Evolutionary conservation across 2,113 vertebrate species (phyloP).

Genomic region (Pampusana beccarii): DNA sequence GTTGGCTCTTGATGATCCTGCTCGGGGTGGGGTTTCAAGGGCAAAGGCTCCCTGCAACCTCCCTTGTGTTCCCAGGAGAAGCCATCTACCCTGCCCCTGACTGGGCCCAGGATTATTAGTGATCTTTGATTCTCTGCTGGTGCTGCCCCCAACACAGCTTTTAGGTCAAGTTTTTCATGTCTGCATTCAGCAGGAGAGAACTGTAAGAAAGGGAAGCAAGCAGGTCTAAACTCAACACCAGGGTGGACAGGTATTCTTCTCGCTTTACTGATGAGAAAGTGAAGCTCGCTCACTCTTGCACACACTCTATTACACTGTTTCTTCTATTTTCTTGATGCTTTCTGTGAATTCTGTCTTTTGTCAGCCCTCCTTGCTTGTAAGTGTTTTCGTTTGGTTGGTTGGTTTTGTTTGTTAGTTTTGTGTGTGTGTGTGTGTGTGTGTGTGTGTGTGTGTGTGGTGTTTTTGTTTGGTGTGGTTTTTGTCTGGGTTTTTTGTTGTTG

Average conservation of each 20-base stretch:
- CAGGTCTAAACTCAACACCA: background rate
- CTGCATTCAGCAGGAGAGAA: background rate
- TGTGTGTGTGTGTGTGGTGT: no score
- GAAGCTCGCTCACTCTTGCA: background rate
- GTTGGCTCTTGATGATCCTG: background rate
- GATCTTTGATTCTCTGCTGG: background rate
- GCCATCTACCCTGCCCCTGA: background rate
- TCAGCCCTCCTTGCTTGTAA: background rate
- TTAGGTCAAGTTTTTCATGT: background rate
- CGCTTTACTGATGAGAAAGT: background rate
- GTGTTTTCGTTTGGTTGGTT: no score
- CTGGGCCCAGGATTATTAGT: background rate
- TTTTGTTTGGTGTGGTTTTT: no score
- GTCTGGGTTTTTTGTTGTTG: no score
- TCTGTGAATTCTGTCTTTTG: background rate
- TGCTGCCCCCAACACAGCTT: background rate
- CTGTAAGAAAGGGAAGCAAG: background rate
- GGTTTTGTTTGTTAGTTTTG: no score
- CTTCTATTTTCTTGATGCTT: background rate
- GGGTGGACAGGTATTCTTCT: background rate
- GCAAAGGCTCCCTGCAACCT: background rate
- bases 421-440: no score
- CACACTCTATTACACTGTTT: fast-evolving
- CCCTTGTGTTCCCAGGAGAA: background rate
- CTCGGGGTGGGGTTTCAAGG: background rate